These are phyloP conservation scores for Epinotia brunnichana DNA, from an alignment of 2,888 invertebrate genomes.

Conservation along the genomic window DNA sequence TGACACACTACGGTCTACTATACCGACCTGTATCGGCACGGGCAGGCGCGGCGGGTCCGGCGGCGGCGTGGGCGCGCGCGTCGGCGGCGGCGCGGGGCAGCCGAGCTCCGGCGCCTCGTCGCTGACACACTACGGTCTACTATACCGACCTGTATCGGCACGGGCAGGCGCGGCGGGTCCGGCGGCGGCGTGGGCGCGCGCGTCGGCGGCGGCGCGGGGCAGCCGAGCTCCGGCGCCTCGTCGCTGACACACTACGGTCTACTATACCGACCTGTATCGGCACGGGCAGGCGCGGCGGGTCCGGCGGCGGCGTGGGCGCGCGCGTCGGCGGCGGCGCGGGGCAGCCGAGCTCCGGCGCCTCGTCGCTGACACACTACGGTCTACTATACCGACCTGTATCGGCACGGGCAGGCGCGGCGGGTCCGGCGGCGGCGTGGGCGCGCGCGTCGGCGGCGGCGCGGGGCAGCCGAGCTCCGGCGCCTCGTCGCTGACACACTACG, in stretches of 20 bases:
- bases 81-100: slow-evolving; percentile 82
- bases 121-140: slow-evolving; percentile 78
- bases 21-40: slow-evolving; percentile 9
- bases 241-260: slow-evolving; percentile 86
- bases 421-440: slow-evolving; percentile 40
- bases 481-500: slow-evolving; percentile 90
- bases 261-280: slow-evolving; percentile 14
- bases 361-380: slow-evolving; percentile 88
- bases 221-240: slow-evolving; percentile 92
- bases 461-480: slow-evolving; percentile 92
- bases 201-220: slow-evolving; percentile 78
- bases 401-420: slow-evolving; percentile 8
- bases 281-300: slow-evolving; percentile 17
- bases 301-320: slow-evolving; percentile 41
- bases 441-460: slow-evolving; percentile 58
- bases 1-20: slow-evolving; percentile 66
- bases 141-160: slow-evolving; percentile 8
- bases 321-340: slow-evolving; percentile 70
- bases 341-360: slow-evolving; percentile 92
- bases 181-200: slow-evolving; percentile 43
- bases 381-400: slow-evolving; percentile 9
- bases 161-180: slow-evolving; percentile 22
- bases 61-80: slow-evolving; percentile 43
- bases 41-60: slow-evolving; percentile 26
- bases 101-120: slow-evolving; percentile 94